A percentile compares a stretch with the other conserved stretches of the same genome.
Conservation (phyloP, 1,140 invertebrate genomes). For the Apis florea region DNA sequence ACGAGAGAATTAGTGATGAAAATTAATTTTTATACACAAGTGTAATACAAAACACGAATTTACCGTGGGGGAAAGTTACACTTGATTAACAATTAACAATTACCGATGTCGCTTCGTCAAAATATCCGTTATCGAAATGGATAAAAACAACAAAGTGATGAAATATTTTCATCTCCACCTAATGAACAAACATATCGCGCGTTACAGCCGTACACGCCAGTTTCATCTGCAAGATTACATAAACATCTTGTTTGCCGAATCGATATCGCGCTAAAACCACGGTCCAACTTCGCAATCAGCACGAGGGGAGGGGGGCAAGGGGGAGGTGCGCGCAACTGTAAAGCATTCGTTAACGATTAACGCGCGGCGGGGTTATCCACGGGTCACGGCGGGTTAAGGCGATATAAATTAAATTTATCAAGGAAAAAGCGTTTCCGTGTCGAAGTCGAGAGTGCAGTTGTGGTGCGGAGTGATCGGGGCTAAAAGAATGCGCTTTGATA, state of each 20-base stretch:
- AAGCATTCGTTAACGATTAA: slow-evolving; percentile 48
- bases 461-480: slow-evolving; percentile 13
- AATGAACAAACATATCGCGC: slow-evolving; percentile 12
- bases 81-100: slow-evolving; percentile 8
- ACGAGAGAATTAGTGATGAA: too few species aligned
- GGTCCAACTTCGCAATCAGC: not conserved
- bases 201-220: not conserved
- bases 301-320: too few species aligned
- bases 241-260: slow-evolving; percentile 12
- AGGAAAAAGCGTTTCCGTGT: slow-evolving; percentile 65
- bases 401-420: slow-evolving; percentile 68
- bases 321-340: not conserved
- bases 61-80: not conserved
- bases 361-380: slow-evolving; percentile 13
- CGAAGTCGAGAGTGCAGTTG: slow-evolving; percentile 27
- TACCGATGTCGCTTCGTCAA: not conserved
- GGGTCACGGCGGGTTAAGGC: slow-evolving; percentile 18
- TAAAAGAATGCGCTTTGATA: slow-evolving; percentile 27
- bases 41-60: too few species aligned
- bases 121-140: too few species aligned
- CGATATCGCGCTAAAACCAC: slow-evolving; percentile 9
- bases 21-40: too few species aligned
- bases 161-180: not conserved
- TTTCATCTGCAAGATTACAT: not conserved
- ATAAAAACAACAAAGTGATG: not conserved